A percentile compares a stretch with the other conserved stretches of the same genome.
Evolutionary conservation across 2,888 invertebrate genomes (phyloP).

Genomic region (Ennomos quercinarius): DNA sequence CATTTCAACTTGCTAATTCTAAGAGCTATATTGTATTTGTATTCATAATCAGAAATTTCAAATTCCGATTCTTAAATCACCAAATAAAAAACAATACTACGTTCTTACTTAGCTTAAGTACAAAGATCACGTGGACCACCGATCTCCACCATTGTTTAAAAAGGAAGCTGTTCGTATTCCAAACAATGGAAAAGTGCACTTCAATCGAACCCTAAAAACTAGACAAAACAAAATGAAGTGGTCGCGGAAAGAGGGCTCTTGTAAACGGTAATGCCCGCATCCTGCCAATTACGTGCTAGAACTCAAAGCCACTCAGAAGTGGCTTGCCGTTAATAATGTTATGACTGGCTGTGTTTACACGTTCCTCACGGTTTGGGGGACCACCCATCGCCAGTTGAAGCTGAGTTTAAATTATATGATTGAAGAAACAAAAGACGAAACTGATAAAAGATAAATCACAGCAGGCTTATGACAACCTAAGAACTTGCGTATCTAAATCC

Average conservation of each 20-base stretch:
- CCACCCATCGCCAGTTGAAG: constrained; percentile 26
- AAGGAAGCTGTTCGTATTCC: constrained; percentile 34
- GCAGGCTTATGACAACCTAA: too few species aligned
- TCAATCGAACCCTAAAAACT: constrained; percentile 25
- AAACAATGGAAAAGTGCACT: constrained; percentile 38
- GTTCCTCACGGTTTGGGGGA: constrained; percentile 24
- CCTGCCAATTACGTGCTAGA: constrained; percentile 41
- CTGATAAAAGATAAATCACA: too few species aligned
- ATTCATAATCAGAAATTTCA: too few species aligned
- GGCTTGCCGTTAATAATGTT: constrained; percentile 25
- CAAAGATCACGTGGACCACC: constrained; percentile 7
- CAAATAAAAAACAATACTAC: too few species aligned
- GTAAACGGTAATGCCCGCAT: constrained; percentile 49
- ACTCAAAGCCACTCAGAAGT: constrained; percentile 25
- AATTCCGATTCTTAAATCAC: too few species aligned
- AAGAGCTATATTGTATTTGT: too few species aligned
- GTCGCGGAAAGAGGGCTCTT: constrained; percentile 35
- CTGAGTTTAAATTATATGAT: constrained; percentile 1
- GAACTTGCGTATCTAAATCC: too few species aligned
- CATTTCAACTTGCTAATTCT: too few species aligned
- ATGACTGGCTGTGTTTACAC: constrained; percentile 32
- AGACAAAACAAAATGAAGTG: constrained; percentile 32
- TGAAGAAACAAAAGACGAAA: too few species aligned
- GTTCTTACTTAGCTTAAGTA: not conserved
- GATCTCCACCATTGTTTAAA: constrained; percentile 4